Evolutionary conservation across 1,140 invertebrate species (phyloP).

Genomic region (Philopotamus ludificatus): DNA sequence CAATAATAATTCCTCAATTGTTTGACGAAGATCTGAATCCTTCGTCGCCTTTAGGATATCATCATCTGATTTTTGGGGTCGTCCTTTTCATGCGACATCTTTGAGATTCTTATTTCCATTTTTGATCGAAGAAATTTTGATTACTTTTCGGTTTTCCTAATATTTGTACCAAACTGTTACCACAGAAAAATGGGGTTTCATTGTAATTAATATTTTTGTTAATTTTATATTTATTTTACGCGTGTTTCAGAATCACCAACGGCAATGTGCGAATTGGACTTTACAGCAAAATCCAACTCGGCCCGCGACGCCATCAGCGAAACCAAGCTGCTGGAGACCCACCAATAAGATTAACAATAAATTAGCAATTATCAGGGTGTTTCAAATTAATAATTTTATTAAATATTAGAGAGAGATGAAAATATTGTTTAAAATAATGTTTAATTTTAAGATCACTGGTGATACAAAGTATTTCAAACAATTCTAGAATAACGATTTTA

Average conservation of each 20-base stretch:
- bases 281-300: slow-evolving; percentile 3
- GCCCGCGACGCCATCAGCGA: slow-evolving; percentile 17
- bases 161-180: too few species aligned
- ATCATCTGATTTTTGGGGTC: too few species aligned
- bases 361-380: slow-evolving; percentile 21
- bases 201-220: neutral
- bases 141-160: too few species aligned
- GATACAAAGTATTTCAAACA: neutral
- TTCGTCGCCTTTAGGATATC: too few species aligned
- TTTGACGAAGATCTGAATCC: too few species aligned
- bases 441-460: neutral
- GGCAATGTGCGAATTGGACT: slow-evolving; percentile 38
- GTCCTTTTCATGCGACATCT: too few species aligned
- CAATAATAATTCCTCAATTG: too few species aligned
- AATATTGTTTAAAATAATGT: slow-evolving; percentile 2
- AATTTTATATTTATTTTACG: neutral
- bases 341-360: slow-evolving; percentile 1
- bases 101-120: too few species aligned
- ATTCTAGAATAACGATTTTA: neutral
- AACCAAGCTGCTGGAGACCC: slow-evolving; percentile 29
- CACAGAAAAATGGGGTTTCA: too few species aligned
- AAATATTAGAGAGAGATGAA: neutral
- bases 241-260: slow-evolving; percentile 24
- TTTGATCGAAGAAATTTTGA: too few species aligned
- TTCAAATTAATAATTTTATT: slow-evolving; percentile 2